Evolutionary conservation across 2,888 invertebrate species (phyloP).

Genomic region (Noctua pronuba): DNA sequence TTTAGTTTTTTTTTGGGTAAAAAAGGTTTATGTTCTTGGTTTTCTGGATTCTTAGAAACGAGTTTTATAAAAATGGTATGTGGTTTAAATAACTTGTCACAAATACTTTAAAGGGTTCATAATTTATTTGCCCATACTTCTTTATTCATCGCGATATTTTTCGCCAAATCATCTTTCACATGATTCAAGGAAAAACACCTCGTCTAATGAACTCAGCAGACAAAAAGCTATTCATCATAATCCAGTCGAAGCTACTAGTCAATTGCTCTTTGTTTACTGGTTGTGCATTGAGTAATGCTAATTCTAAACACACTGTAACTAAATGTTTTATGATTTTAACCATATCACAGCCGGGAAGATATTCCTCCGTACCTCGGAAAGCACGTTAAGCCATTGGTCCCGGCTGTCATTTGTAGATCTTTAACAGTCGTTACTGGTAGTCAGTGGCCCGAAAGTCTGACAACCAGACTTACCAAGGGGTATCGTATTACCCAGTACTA

Average conservation of each 20-base stretch:
- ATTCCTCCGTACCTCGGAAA: no score
- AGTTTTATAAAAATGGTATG: constrained; percentile 2
- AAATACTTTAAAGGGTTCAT: background rate
- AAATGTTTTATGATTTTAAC: background rate
- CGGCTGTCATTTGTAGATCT: no score
- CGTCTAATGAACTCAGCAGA: background rate
- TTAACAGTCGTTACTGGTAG: no score
- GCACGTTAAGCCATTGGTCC: no score
- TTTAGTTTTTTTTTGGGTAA: constrained; percentile 1
- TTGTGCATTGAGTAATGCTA: background rate
- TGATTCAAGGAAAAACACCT: background rate
- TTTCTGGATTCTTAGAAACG: constrained; percentile 5
- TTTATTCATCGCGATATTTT: background rate
- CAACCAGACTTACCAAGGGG: no score
- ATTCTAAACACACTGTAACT: background rate
- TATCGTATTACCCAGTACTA: no score
- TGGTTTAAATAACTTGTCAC: background rate
- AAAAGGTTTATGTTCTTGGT: constrained; percentile 6
- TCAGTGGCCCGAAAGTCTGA: no score
- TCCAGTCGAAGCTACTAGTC: background rate
- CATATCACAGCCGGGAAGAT: background rate
- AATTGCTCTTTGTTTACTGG: background rate
- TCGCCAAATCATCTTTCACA: background rate
- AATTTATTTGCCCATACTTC: background rate
- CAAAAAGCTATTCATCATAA: background rate